phyloP scores from a whole-genome alignment of 2,113 vertebrate species.

The Tachysurus vachellii region DNA sequence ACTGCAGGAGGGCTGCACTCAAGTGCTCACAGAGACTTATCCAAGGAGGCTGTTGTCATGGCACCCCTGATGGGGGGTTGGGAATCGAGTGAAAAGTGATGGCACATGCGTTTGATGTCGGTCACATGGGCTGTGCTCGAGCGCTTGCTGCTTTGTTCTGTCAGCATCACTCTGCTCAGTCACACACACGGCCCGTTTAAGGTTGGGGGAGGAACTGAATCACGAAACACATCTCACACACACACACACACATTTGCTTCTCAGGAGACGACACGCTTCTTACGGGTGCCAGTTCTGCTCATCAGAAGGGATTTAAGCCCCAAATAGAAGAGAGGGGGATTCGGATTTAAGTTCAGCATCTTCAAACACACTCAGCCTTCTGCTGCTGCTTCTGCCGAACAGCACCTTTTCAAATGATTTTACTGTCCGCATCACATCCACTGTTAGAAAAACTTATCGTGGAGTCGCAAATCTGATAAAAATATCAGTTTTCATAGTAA shows the following conservation, averaged over 20 bases:
- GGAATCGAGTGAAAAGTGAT: slow-evolving; percentile 28
- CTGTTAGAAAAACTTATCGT: not conserved
- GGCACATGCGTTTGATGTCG: slow-evolving; percentile 42
- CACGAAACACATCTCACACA: slow-evolving; percentile 49
- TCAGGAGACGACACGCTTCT: not conserved
- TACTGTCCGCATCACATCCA: not conserved
- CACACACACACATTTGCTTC: slow-evolving; percentile 37
- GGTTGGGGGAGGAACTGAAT: slow-evolving; percentile 40
- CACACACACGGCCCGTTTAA: slow-evolving; percentile 19
- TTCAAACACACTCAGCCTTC: no score
- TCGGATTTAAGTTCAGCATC: not conserved
- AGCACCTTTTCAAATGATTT: not conserved
- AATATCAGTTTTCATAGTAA: not conserved
- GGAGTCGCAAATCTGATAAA: not conserved
- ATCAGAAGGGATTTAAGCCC: slow-evolving; percentile 15
- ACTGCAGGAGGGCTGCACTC: slow-evolving; percentile 3
- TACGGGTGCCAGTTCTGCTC: not conserved
- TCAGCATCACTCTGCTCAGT: slow-evolving; percentile 43
- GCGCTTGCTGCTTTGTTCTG: slow-evolving; percentile 47
- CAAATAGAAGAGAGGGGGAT: not conserved
- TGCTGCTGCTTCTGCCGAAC: no score
- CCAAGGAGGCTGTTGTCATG: slow-evolving; percentile 45
- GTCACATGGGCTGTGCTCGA: slow-evolving; percentile 27
- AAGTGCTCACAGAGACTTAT: slow-evolving; percentile 20
- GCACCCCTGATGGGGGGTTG: slow-evolving; percentile 37